These are phyloP conservation scores for Bombus turneri DNA, from an alignment of 1,140 invertebrate species.

Conservation along the genomic window DNA sequence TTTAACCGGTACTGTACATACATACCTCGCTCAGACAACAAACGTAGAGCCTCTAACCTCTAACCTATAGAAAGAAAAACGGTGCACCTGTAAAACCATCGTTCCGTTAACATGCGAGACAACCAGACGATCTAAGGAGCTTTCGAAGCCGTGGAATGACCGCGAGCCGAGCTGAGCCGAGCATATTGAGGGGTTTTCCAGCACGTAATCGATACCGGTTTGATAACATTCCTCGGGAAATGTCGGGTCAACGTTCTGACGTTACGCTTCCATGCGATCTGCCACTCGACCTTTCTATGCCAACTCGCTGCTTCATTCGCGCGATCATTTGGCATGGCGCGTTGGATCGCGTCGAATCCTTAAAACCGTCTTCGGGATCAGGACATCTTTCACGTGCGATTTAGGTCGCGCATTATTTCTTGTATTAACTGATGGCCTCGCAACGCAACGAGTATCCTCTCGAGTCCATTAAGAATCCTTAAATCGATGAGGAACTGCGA, in stretches of 20 bases:
- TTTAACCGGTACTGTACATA: no score
- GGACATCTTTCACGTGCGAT: slow-evolving; percentile 10
- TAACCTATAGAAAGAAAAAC: not conserved
- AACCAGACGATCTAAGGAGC: slow-evolving; percentile 13
- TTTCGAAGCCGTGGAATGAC: slow-evolving; percentile 37
- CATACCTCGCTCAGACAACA: no score
- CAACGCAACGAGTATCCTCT: not conserved
- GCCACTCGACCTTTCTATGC: not conserved
- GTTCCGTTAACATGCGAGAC: not conserved
- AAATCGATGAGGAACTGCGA: not conserved
- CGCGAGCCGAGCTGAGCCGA: not conserved
- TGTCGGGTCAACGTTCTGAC: slow-evolving; percentile 38
- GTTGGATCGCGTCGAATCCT: slow-evolving; percentile 40
- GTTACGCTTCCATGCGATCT: slow-evolving; percentile 13
- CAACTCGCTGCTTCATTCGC: slow-evolving; percentile 36
- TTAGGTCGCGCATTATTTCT: slow-evolving; percentile 39
- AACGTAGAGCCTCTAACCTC: not conserved
- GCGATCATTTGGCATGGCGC: slow-evolving; percentile 46
- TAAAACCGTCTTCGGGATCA: not conserved
- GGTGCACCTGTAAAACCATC: not conserved
- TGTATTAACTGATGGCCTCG: slow-evolving; percentile 8
- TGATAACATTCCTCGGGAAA: slow-evolving; percentile 43
- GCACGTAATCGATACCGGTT: slow-evolving; percentile 41
- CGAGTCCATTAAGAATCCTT: slow-evolving; percentile 2
- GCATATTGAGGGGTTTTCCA: slow-evolving; percentile 20